These are phyloP conservation scores for Pteronura brasiliensis DNA, from an alignment of 2,113 vertebrate species.

Conservation along the genomic window DNA sequence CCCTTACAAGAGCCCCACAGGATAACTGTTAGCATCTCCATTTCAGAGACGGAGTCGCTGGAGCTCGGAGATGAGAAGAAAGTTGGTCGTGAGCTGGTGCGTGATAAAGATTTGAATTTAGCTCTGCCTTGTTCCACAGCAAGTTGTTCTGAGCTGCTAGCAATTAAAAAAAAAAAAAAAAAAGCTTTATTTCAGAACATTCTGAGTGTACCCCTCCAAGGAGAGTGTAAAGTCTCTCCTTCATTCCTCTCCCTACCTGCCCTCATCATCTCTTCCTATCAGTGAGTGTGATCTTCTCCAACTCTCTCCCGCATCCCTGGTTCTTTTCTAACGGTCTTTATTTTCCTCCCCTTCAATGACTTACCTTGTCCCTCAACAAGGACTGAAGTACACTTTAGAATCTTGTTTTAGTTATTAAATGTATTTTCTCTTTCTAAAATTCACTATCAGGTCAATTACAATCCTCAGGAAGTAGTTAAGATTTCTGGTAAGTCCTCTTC, in stretches of 20 bases:
- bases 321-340: background rate
- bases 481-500: background rate
- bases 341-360: background rate
- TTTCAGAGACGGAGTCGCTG: background rate
- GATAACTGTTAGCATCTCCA: background rate
- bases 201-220: background rate
- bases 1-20: background rate
- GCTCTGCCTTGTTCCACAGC: background rate
- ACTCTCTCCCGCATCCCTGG: background rate
- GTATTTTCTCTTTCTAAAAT: background rate
- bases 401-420: background rate
- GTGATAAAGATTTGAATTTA: background rate
- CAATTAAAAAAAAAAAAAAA: background rate
- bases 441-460: background rate
- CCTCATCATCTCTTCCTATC: background rate
- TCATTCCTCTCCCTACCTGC: background rate
- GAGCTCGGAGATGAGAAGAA: background rate
- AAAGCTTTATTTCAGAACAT: background rate
- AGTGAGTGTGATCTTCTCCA: rapidly evolving
- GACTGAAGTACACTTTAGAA: background rate
- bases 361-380: background rate
- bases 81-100: background rate
- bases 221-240: background rate
- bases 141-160: background rate
- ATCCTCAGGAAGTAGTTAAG: background rate